phyloP scores from a whole-genome alignment of 2,113 vertebrate species.

The Conger conger region DNA sequence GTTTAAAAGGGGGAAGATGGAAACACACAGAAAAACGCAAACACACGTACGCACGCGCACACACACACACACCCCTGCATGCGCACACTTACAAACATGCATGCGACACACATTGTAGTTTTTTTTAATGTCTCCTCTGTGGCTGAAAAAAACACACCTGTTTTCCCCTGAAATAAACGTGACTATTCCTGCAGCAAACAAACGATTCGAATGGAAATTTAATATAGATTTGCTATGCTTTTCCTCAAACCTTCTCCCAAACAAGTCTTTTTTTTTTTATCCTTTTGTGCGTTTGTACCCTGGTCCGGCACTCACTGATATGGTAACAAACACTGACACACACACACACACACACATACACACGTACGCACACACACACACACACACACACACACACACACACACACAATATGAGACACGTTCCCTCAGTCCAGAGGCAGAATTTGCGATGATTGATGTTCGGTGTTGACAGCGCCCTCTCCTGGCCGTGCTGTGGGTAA shows the following conservation, averaged over 20 bases:
- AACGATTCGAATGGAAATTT: not conserved
- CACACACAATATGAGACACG: slow-evolving; percentile 4
- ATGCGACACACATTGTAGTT: slow-evolving; percentile 31
- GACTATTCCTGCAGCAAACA: slow-evolving; percentile 37
- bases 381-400: not conserved
- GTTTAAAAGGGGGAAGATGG: slow-evolving; percentile 30
- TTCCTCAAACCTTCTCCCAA: slow-evolving; percentile 37
- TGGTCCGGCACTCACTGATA: not conserved
- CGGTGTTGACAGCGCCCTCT: slow-evolving; percentile 19
- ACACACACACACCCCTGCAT: slow-evolving; percentile 37
- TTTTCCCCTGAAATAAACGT: slow-evolving; percentile 46
- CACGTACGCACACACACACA: slow-evolving; percentile 25
- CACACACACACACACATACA: not conserved
- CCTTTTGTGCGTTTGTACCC: slow-evolving; percentile 21
- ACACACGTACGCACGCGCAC: slow-evolving; percentile 39
- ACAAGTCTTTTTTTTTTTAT: slow-evolving; percentile 26
- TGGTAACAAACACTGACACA: slow-evolving; percentile 21
- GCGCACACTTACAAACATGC: slow-evolving; percentile 30
- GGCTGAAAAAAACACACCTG: slow-evolving; percentile 44
- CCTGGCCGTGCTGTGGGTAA: slow-evolving; percentile 1
- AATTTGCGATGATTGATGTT: slow-evolving; percentile 19
- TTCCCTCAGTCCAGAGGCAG: slow-evolving; percentile 9
- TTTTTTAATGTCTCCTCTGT: slow-evolving; percentile 42
- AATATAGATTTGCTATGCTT: not conserved
- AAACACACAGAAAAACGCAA: slow-evolving; percentile 38